A percentile compares a stretch with the other conserved stretches of the same genome.
phyloP scores from a whole-genome alignment of 2,113 vertebrate genomes.

The Trachemys scripta region DNA sequence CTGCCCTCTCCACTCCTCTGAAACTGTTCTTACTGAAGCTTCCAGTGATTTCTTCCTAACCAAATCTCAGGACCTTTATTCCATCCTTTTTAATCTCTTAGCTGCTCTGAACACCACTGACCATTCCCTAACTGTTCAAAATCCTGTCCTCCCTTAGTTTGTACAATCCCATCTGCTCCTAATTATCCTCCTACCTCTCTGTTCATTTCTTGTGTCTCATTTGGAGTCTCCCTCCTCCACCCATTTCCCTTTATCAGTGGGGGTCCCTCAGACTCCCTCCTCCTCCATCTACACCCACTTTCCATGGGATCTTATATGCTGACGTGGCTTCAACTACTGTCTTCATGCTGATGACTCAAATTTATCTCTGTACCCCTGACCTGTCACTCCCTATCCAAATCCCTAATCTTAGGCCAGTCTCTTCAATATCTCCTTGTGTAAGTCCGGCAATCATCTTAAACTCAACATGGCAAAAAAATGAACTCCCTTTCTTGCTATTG shows the following conservation, averaged over 20 bases:
- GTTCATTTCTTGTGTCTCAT: no score
- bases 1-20: not conserved
- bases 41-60: rapidly evolving
- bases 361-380: no score
- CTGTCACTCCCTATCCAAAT: no score
- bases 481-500: not conserved
- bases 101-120: not conserved
- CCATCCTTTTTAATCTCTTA: not conserved
- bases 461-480: no score
- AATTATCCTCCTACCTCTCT: no score
- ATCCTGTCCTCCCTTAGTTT: not conserved
- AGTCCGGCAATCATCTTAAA: no score
- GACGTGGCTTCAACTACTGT: rapidly evolving
- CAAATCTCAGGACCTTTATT: not conserved
- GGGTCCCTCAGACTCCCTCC: not conserved
- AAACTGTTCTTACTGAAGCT: not conserved
- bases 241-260: not conserved
- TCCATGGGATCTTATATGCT: not conserved
- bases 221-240: not conserved
- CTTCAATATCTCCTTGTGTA: rapidly evolving
- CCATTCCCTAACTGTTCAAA: not conserved
- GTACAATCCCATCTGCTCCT: no score
- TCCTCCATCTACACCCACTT: rapidly evolving
- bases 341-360: rapidly evolving
- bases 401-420: not conserved